These are phyloP conservation scores for Eublepharis macularius DNA, from an alignment of 2,113 vertebrate genomes.

Conservation along the genomic window DNA sequence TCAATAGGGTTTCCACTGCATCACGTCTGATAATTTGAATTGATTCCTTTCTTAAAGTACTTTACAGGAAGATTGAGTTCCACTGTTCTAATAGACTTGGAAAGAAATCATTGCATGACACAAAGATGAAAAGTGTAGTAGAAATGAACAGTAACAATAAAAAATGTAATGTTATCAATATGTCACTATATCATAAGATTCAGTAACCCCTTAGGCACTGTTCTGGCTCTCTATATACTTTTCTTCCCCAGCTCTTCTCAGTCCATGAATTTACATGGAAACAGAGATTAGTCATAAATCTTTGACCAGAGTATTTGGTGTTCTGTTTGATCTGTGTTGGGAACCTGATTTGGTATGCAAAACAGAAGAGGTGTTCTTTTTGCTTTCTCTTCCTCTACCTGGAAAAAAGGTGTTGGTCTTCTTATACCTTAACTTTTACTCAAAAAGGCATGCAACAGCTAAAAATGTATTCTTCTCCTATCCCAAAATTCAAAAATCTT, in stretches of 20 bases:
- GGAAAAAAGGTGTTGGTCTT: not conserved
- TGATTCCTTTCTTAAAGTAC: not conserved
- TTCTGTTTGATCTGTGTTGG: rapidly evolving
- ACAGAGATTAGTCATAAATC: not conserved
- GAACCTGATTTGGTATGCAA: rapidly evolving
- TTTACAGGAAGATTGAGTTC: not conserved
- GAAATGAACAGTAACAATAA: not conserved
- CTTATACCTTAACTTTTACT: not conserved
- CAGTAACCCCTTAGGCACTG: not conserved
- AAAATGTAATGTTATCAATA: not conserved
- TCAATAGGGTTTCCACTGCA: not conserved
- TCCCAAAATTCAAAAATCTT: not conserved
- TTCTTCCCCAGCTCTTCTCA: not conserved
- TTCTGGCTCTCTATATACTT: not conserved
- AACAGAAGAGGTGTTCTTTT: not conserved
- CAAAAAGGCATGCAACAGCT: not conserved
- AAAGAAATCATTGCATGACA: not conserved
- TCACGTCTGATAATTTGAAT: not conserved
- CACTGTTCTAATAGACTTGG: not conserved
- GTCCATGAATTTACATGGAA: not conserved
- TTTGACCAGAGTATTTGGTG: not conserved
- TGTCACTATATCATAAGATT: not conserved
- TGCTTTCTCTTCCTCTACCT: not conserved
- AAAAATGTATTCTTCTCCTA: not conserved
- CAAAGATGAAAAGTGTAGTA: too few relatives aligned